Percentiles rank a stretch among this genome's conserved stretches.
Evolutionary conservation across 2,797 vertebrate genomes (phyloP).

Genomic region (Emydoidea blandingii): DNA sequence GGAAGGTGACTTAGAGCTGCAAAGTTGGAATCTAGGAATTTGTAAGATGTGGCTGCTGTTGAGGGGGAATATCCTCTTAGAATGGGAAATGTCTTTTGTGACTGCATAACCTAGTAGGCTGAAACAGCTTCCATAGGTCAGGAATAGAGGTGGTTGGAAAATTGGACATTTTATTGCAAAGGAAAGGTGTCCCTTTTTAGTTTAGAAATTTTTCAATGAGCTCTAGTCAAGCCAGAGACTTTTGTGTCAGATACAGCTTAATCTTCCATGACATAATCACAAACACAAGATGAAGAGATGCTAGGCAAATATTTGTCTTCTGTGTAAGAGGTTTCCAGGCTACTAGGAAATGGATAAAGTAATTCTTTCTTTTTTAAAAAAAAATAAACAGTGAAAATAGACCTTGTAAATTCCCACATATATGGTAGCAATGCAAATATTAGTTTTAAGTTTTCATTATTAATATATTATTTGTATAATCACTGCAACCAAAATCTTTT

Average conservation of each 20-base stretch:
- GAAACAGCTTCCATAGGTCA: background rate
- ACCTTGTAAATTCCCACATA: background rate
- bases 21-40: conserved; percentile 46
- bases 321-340: background rate
- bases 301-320: background rate
- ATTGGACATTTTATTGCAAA: background rate
- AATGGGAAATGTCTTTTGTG: conserved; percentile 5
- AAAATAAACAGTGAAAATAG: background rate
- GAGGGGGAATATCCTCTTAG: background rate
- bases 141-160: background rate
- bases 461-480: background rate
- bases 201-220: background rate
- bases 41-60: conserved; percentile 9
- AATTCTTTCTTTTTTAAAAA: background rate
- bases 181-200: background rate
- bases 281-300: background rate
- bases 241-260: background rate
- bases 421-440: background rate
- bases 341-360: background rate
- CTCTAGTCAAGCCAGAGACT: background rate
- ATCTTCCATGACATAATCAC: background rate
- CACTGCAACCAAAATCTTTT: background rate
- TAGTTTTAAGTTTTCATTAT: background rate
- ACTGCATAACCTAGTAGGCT: background rate
- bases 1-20: background rate